Evolutionary conservation across 2,797 vertebrate species (phyloP).

Genomic region (Myripristis jacobus): DNA sequence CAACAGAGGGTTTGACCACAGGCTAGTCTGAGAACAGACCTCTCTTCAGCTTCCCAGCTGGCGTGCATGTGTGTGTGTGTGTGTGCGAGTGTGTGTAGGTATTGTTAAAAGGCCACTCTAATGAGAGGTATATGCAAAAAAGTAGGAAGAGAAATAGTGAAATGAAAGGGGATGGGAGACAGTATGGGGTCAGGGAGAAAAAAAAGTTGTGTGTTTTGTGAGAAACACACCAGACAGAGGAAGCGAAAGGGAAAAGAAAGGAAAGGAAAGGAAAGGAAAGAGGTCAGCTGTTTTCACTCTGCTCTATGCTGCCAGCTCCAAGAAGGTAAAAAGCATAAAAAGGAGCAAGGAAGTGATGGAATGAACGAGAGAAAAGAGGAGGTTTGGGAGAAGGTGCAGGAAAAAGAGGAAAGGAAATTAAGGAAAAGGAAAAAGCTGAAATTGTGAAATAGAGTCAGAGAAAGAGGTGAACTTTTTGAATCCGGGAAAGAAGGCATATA

Average conservation of each 20-base stretch:
- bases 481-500: slow-evolving; percentile 57
- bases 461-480: slow-evolving; percentile 45
- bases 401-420: slow-evolving; percentile 55
- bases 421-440: slow-evolving; percentile 42
- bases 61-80: slow-evolving; percentile 11
- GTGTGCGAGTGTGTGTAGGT: slow-evolving; percentile 1
- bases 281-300: slow-evolving; percentile 35
- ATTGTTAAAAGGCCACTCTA: neutral
- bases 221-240: slow-evolving; percentile 40
- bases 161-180: neutral
- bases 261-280: too few species aligned
- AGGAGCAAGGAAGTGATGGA: slow-evolving; percentile 22
- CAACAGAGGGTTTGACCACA: slow-evolving; percentile 3
- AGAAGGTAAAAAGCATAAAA: slow-evolving; percentile 24
- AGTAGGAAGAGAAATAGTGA: neutral
- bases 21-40: slow-evolving; percentile 29
- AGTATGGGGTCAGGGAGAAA: slow-evolving; percentile 31
- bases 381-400: slow-evolving; percentile 34
- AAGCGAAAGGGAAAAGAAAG: neutral
- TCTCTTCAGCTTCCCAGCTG: slow-evolving; percentile 44
- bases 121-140: neutral
- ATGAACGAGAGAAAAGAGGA: slow-evolving; percentile 44
- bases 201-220: slow-evolving; percentile 38
- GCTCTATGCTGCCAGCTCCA: slow-evolving; percentile 24
- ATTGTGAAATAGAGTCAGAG: slow-evolving; percentile 48